Evolutionary conservation across 2,113 vertebrate genomes (phyloP), one percentile per base, ranked within the genome.

Genomic region (Paedocypris sp.): DNA sequence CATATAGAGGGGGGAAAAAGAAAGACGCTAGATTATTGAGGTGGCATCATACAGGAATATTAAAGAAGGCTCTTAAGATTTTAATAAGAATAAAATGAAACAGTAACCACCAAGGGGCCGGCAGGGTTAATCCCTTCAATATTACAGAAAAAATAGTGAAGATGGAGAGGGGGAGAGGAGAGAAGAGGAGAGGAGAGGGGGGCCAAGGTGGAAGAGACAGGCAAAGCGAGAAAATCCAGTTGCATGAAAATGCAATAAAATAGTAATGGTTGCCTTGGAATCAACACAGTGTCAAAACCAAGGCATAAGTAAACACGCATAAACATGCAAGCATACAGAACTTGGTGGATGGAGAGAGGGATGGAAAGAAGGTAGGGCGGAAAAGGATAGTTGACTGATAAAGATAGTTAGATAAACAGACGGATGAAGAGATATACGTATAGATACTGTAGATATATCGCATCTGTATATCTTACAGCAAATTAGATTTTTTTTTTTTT

Each of bases 71-170:
- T 86, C 85, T 86, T 87, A 86, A 85, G 84, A 86, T 86, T 91
- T 96, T 93, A 94, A 93, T 94, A 96, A 95, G 90, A 93, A 91
- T 94, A 91, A 94, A 97, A 92, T 91, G 90, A 94, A 91, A 91
- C 84, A 88, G 91, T 89, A 90, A 88, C 89, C 87, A 89, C 89
- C 82, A 65, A 86, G 88, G 89, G 90, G 88, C 87, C 89, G 80
- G 81, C 81, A 75, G 87, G 92, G 88, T 91, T 96, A 95, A 98
- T 95, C 92, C 92, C 87, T 83, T 90, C 93, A 91, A 97, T 96
- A 95, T 97, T 94, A 90, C 92, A 87, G 88, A 88, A 87, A 85
- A 87, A 86, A 75, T 83, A 46, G 60, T 50, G 45, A 25, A 35
- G 54, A 56, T 25, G 29, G 53, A 57, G 16, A 33, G 47, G 39